These are phyloP conservation scores for Cephus rjabovi DNA, from an alignment of 2,888 invertebrate species.

Conservation along the genomic window DNA sequence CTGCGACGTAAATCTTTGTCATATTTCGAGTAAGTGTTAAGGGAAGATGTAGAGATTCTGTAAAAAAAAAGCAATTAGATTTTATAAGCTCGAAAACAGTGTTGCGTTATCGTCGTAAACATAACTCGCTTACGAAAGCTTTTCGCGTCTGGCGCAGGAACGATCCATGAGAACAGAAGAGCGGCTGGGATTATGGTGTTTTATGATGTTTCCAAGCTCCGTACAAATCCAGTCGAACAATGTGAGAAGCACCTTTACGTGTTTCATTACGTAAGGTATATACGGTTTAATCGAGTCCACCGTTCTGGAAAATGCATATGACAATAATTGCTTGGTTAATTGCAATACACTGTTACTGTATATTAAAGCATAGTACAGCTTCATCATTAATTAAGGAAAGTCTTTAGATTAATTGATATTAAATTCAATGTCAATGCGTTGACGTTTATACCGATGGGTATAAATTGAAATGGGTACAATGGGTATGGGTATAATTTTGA, in stretches of 20 bases:
- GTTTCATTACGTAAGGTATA: background rate
- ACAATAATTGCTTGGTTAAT: background rate
- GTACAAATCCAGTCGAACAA: background rate
- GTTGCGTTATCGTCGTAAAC: background rate
- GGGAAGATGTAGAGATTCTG: background rate
- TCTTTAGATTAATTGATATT: background rate
- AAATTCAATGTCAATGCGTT: background rate
- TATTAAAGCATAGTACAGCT: background rate
- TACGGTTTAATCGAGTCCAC: background rate
- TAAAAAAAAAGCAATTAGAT: background rate
- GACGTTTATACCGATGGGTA: background rate
- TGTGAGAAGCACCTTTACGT: background rate
- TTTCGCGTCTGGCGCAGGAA: background rate
- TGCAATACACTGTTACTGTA: background rate
- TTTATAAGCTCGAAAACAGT: background rate
- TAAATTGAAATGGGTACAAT: too few species aligned
- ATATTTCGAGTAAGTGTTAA: background rate
- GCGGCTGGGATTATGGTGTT: background rate
- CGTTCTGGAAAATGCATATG: background rate
- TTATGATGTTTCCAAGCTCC: background rate
- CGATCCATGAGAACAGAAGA: background rate
- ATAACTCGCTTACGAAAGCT: too few species aligned
- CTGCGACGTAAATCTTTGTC: background rate
- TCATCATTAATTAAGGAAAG: background rate
- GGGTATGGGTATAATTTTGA: background rate